Evolutionary conservation across 2,797 vertebrate genomes (phyloP).

Genomic region (Sandelia bainsii): DNA sequence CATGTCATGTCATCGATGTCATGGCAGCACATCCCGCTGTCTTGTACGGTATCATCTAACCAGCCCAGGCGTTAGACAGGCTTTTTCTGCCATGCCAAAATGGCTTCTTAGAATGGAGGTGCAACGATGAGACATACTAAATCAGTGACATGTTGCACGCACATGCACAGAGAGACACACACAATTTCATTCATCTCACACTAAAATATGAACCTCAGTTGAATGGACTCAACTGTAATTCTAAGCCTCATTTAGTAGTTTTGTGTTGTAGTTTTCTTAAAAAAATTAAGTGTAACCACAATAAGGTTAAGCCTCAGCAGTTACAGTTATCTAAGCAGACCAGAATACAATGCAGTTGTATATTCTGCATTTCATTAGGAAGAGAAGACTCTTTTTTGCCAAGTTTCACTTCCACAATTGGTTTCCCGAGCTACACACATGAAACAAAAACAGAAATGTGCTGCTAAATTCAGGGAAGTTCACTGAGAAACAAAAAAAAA

Average conservation of each 20-base stretch:
- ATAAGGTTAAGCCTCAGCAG: too few species aligned
- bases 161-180: slow-evolving; percentile 49
- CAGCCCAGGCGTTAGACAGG: slow-evolving; percentile 57
- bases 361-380: background rate
- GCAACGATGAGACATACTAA: slow-evolving; percentile 44
- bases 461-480: slow-evolving; percentile 7
- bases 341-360: background rate
- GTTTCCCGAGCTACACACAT: slow-evolving; percentile 4
- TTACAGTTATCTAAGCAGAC: slow-evolving; percentile 1
- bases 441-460: slow-evolving; percentile 22
- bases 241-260: slow-evolving; percentile 9
- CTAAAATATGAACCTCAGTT: slow-evolving; percentile 30
- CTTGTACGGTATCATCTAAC: slow-evolving; percentile 69
- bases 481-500: slow-evolving; percentile 10
- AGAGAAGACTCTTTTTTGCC: background rate
- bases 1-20: slow-evolving; percentile 73
- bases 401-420: background rate
- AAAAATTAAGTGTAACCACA: slow-evolving; percentile 12
- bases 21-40: slow-evolving; percentile 63
- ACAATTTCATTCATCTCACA: slow-evolving; percentile 17
- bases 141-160: slow-evolving; percentile 42
- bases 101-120: slow-evolving; percentile 51
- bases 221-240: slow-evolving; percentile 28
- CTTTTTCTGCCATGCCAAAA: slow-evolving; percentile 62
- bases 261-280: slow-evolving; percentile 9